Base-by-base conservation (phyloP, 2,113 vertebrate species). In the Epinephelus moara region DNA sequence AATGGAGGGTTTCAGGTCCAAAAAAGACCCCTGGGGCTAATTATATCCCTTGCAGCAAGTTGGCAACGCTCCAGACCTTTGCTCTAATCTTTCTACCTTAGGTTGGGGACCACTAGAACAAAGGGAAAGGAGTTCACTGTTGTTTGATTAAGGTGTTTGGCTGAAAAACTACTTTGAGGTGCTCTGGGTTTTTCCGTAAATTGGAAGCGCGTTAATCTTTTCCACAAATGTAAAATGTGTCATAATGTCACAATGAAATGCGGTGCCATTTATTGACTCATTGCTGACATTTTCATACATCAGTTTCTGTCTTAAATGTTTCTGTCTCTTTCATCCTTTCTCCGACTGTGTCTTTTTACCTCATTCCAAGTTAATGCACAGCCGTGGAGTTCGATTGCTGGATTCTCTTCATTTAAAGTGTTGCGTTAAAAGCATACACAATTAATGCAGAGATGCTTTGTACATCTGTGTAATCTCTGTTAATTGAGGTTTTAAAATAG, bases 11-110 rank as follows among this genome's bases (percentile, higher is more conserved):
- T 88, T 93, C 72, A 79, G 68, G 82, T 89, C 91, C 88, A 92
- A 90, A 94, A 91, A 89, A 82, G 71, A 87, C 92, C 92, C 93
- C 75, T 27, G 93, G 90, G 95, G 88, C 93, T 94, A 95, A 96
- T 96, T 95, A 95, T 92, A 91, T 86, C 72, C 81, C 85, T 85
- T 63, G 80, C 79, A 89, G 87, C 74, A 67, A 79, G 77, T 84
- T 91, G 90, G 85, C 87, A 69, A 7, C 2, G 75, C 75, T 84
- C 83, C 87, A 90, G 80, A 89, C 77, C 81, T 88, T 82, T 88
- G 81, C 87, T 91, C 75, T 82, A 81, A 88, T 91, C 78, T 84
- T 72, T 82, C 50, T 88, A 85, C 89, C 82, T 90, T 47, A 82
- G 87, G 86, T 88, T 66, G 74, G 77, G 78, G 83, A 86, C 77